phyloP scores from a whole-genome alignment of 2,797 vertebrate species.

The Adelosebastes latens region DNA sequence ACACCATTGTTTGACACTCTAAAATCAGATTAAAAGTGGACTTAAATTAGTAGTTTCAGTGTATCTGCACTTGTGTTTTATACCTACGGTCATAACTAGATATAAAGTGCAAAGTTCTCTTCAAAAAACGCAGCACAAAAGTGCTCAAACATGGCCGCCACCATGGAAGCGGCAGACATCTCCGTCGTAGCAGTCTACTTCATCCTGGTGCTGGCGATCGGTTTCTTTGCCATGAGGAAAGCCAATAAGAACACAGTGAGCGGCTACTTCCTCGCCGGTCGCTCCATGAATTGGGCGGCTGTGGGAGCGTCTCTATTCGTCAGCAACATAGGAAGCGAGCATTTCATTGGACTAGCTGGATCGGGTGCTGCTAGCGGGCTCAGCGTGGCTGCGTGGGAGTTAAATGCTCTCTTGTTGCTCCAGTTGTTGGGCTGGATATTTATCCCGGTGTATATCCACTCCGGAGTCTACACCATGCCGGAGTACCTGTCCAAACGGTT shows the following conservation, averaged over 20 bases:
- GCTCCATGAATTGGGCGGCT: conserved; percentile 93
- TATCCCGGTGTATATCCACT: conserved; percentile 94
- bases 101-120: neutral
- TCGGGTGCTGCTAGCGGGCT: conserved; percentile 93
- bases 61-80: neutral
- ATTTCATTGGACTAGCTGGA: conserved; percentile 96
- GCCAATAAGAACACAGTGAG: conserved; percentile 92
- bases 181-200: conserved; percentile 92
- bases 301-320: conserved; percentile 95
- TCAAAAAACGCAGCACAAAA: neutral
- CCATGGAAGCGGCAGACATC: conserved; percentile 91
- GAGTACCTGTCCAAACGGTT: conserved; percentile 95
- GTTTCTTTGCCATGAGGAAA: conserved; percentile 94
- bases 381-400: conserved; percentile 94
- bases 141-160: conserved; percentile 26
- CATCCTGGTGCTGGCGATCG: conserved; percentile 90
- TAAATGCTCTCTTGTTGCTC: conserved; percentile 92
- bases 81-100: neutral
- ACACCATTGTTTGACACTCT: neutral
- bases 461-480: conserved; percentile 95
- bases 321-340: conserved; percentile 98
- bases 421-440: conserved; percentile 96
- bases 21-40: neutral
- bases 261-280: conserved; percentile 95
- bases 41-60: neutral